These are phyloP conservation scores for Phrynocephalus guinanensis DNA, from an alignment of 2,797 vertebrate species.

Conservation along the genomic window DNA sequence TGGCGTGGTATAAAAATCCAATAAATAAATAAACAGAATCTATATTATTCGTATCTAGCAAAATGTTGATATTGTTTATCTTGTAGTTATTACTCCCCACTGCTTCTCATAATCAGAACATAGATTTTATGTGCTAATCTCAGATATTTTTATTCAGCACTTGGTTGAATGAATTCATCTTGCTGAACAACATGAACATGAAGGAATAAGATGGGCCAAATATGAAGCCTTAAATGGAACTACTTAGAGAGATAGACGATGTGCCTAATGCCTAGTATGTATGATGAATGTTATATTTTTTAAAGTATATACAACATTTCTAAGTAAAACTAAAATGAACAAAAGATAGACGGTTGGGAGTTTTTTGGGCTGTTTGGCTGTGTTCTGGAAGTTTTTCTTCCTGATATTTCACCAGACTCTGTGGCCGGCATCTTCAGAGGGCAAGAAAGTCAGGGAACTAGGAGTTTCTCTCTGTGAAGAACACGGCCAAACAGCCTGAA, in stretches of 20 bases:
- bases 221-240: background rate
- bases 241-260: background rate
- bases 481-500: too few species aligned
- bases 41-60: background rate
- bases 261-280: background rate
- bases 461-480: too few species aligned
- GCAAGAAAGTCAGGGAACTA: too few species aligned
- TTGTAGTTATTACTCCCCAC: background rate
- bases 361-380: background rate
- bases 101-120: too few species aligned
- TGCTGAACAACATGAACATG: background rate
- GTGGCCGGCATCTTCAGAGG: too few species aligned
- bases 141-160: too few species aligned
- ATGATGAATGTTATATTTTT: background rate
- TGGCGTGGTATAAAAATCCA: too few species aligned
- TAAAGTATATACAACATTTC: background rate
- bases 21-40: too few species aligned
- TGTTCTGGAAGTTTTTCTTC: too few species aligned
- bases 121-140: too few species aligned
- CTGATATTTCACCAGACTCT: too few species aligned
- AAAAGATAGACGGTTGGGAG: background rate
- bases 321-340: background rate
- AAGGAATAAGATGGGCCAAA: background rate
- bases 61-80: constrained; percentile 1
- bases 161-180: too few species aligned